Base-by-base conservation (phyloP, 2,888 invertebrate species). In the Eristalis tenax region DNA sequence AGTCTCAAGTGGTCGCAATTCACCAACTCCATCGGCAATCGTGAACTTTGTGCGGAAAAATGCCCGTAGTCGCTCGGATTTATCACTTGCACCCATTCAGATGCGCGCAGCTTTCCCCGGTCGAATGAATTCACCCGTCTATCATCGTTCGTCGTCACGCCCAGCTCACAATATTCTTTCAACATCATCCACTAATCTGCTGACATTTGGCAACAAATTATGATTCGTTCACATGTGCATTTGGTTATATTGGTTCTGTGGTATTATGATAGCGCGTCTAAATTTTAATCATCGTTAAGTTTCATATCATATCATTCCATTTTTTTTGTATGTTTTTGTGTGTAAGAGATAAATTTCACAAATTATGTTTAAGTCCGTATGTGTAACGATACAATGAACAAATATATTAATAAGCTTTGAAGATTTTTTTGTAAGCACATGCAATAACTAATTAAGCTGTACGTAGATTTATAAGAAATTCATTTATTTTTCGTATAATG, bases 41-140 rank as follows among this genome's bases (percentile, higher is more conserved):
- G 80, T 50, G 1, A 88, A 35, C 2, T 88, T 88, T 63, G 76
- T 88, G 11, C 71, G 88, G 22, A 84, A 81, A 38, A 88, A 88
- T 18, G 70, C 84, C n/a, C 89, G 89, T 35, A 89, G 89, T 79
- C 88, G 88, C 10, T 89, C 89, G 13, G 89, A 89, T 77, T 71
- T 89, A 43, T 83, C 89, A 22, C 84, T 84, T 23, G 84, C 85
- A 1, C 78, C 78, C 6, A 56, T 79, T 10, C 84, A 77, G 64
- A 28, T 80, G 50, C 83, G 79, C n/a, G 74, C 82, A 56, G 78
- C 63, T 74, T 71, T 68, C 64, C 71, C 78, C 13, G 78, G 76
- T 73, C 88, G 89, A n/a, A 80, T 88, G 11, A 70, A 89, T 76
- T 88, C 89, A 59, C 89, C 88, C 23, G 80, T 77, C 32, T 79